A percentile compares a stretch with the other conserved stretches of the same genome.
Evolutionary conservation across 1,140 invertebrate genomes (phyloP).

Genomic region (Stenopsyche tienmushanensis): DNA sequence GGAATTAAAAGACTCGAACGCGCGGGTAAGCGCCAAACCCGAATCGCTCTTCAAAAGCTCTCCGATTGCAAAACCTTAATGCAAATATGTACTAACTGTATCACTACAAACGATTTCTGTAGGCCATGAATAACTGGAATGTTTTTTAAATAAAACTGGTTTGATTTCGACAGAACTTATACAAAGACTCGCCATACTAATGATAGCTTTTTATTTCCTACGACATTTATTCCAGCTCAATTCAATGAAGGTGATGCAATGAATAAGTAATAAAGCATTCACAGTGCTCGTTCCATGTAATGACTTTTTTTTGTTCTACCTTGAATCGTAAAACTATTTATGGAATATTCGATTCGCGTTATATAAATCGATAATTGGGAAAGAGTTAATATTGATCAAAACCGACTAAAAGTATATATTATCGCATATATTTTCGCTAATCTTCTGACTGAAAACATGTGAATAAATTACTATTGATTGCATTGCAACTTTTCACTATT

Average conservation of each 20-base stretch:
- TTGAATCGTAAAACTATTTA: neutral
- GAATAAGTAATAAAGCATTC: too few relatives aligned
- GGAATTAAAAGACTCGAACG: slow-evolving; percentile 13
- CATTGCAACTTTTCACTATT: too few relatives aligned
- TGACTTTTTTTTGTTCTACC: too few relatives aligned
- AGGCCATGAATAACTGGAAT: neutral
- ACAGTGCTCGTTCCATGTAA: too few relatives aligned
- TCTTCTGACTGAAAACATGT: too few relatives aligned
- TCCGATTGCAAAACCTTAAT: neutral
- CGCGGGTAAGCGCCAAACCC: neutral
- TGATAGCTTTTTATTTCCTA: too few relatives aligned
- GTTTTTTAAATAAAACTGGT: neutral
- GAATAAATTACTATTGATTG: too few relatives aligned
- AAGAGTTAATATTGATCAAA: neutral
- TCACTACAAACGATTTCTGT: neutral
- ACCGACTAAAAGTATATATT: neutral
- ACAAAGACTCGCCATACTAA: too few relatives aligned
- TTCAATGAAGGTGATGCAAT: too few relatives aligned
- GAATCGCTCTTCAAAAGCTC: neutral
- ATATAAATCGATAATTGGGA: neutral
- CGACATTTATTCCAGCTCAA: too few relatives aligned
- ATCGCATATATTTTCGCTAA: too few relatives aligned
- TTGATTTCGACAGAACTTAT: neutral
- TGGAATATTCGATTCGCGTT: neutral
- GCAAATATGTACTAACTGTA: neutral